These are phyloP conservation scores for Oncorhynchus tshawytscha DNA, from an alignment of 2,113 vertebrate species.

Conservation along the genomic window DNA sequence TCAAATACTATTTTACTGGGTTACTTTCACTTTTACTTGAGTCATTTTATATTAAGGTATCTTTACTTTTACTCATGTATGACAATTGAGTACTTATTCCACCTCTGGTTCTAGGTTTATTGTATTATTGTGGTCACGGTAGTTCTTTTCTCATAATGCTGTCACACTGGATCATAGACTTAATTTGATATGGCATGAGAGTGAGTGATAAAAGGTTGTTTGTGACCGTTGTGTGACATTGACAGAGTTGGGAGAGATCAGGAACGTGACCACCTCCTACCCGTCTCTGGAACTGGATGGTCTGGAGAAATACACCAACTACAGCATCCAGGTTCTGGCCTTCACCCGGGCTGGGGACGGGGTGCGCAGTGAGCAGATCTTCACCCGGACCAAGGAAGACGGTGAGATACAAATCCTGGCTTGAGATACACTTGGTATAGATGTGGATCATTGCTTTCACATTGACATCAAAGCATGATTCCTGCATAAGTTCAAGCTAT, in stretches of 20 bases:
- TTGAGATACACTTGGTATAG: not conserved
- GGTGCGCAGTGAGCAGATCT: constrained; percentile 94
- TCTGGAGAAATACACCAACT: constrained; percentile 98
- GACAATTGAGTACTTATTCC: no score
- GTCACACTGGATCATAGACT: not conserved
- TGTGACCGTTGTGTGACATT: not conserved
- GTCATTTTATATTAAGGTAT: no score
- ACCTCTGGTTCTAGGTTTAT: no score
- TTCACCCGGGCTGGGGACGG: constrained; percentile 95
- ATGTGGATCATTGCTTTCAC: not conserved
- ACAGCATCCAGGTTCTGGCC: constrained; percentile 97
- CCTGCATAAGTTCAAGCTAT: not conserved
- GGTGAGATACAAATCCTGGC: constrained; percentile 72
- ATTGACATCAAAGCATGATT: no score
- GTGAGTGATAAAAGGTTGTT: not conserved
- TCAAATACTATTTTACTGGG: no score
- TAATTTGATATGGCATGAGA: not conserved
- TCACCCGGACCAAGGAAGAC: constrained; percentile 96
- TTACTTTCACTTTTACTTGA: no score
- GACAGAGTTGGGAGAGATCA: constrained; percentile 93
- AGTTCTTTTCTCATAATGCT: not conserved
- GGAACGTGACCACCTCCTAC: constrained; percentile 90
- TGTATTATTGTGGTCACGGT: not conserved
- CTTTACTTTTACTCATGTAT: no score
- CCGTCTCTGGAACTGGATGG: constrained; percentile 91